phyloP scores from a whole-genome alignment of 2,888 invertebrate species.

The Orthosia gracilis region DNA sequence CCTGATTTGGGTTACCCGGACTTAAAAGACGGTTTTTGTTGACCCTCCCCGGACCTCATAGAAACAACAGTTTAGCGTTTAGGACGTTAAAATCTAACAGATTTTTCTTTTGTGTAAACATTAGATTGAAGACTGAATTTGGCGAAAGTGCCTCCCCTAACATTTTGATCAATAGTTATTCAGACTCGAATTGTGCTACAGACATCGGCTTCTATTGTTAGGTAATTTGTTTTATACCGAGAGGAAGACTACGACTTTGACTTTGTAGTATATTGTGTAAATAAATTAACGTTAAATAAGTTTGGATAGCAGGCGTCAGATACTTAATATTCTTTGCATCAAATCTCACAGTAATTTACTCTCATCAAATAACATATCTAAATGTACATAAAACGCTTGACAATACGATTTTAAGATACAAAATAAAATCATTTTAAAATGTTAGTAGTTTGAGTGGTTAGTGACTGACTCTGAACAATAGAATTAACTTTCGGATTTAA shows the following conservation, averaged over 20 bases:
- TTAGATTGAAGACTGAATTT: constrained; percentile 88
- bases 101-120: constrained; percentile 76
- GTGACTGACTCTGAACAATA: constrained; percentile 66
- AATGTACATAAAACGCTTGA: constrained; percentile 90
- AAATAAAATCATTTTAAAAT: constrained; percentile 74
- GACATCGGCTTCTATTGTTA: constrained; percentile 62
- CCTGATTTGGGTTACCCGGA: constrained; percentile 91
- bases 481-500: constrained; percentile 49
- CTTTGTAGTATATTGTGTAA: constrained; percentile 72
- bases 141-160: constrained; percentile 84
- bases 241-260: constrained; percentile 65
- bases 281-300: constrained; percentile 64
- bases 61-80: constrained; percentile 86
- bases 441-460: constrained; percentile 69
- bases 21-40: constrained; percentile 94
- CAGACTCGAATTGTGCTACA: constrained; percentile 61
- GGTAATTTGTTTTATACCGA: constrained; percentile 64
- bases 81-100: constrained; percentile 68
- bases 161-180: constrained; percentile 76
- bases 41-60: constrained; percentile 91
- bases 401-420: constrained; percentile 88
- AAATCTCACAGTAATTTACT: constrained; percentile 73
- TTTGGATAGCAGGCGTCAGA: constrained; percentile 60
- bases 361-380: constrained; percentile 90
- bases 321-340: constrained; percentile 68